Percentiles rank a stretch among this genome's conserved stretches.
phyloP scores from a whole-genome alignment of 2,797 vertebrate species.

The Danionella dracula region DNA sequence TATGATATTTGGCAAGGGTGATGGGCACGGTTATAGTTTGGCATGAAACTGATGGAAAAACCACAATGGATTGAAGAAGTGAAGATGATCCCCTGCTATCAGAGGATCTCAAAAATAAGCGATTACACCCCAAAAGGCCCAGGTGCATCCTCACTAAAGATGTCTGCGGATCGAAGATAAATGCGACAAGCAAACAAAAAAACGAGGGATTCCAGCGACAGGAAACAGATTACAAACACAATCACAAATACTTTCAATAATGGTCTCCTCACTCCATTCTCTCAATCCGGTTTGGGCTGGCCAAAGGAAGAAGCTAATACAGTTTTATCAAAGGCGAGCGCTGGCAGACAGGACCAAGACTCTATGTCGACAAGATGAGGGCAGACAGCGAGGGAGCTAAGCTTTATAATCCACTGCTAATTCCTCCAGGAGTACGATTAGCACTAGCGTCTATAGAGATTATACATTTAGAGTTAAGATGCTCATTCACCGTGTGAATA shows the following conservation, averaged over 20 bases:
- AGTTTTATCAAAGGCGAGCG: constrained; percentile 68
- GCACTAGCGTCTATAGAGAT: constrained; percentile 57
- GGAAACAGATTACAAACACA: constrained; percentile 63
- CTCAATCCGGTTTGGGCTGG: constrained; percentile 54
- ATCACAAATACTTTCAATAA: constrained; percentile 50
- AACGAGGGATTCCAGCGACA: constrained; percentile 22
- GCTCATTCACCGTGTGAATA: constrained; percentile 55
- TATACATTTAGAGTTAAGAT: constrained; percentile 67
- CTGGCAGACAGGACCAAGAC: constrained; percentile 66
- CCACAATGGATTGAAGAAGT: constrained; percentile 34
- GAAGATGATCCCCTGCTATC: constrained; percentile 71
- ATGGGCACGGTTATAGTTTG: too few species aligned
- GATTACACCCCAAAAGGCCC: constrained; percentile 67
- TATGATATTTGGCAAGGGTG: constrained; percentile 39
- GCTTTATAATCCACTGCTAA: constrained; percentile 64
- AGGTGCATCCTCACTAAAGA: constrained; percentile 61
- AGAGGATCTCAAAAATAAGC: constrained; percentile 68
- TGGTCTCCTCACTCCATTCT: constrained; percentile 53
- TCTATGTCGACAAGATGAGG: constrained; percentile 68
- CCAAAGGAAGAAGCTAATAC: constrained; percentile 69
- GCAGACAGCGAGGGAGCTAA: constrained; percentile 49
- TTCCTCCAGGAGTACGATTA: constrained; percentile 69
- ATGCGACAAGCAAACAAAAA: constrained; percentile 57
- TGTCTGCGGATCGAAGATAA: constrained; percentile 64
- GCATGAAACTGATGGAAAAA: constrained; percentile 27